phyloP scores from a whole-genome alignment of 2,797 vertebrate genomes.

The Xiphophorus birchmanni region DNA sequence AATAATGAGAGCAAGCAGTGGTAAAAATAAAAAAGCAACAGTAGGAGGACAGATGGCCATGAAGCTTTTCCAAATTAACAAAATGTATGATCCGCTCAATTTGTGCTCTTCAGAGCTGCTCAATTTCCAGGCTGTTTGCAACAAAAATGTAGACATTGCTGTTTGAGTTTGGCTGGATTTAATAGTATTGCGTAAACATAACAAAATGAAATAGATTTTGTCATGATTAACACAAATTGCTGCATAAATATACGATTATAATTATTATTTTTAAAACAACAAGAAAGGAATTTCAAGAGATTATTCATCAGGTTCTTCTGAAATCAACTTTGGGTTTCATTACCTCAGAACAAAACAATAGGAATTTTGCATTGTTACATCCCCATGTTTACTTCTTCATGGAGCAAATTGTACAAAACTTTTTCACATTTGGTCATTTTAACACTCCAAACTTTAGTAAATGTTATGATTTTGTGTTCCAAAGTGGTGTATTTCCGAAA shows the following conservation, averaged over 20 bases:
- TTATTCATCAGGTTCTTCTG: conserved; percentile 20
- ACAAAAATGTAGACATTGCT: conserved; percentile 22
- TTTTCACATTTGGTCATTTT: background rate
- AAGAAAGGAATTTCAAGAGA: conserved; percentile 4
- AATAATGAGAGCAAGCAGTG: conserved; percentile 12
- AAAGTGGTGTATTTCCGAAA: background rate
- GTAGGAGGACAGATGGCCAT: conserved; percentile 32
- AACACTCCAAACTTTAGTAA: background rate
- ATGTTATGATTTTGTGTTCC: background rate
- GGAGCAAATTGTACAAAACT: background rate
- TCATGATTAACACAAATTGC: conserved; percentile 33
- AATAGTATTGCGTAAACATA: background rate
- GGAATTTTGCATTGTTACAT: background rate
- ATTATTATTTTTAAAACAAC: conserved; percentile 23
- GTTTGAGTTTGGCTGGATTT: background rate
- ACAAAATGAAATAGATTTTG: background rate
- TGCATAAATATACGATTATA: conserved; percentile 24
- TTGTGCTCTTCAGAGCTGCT: conserved; percentile 28
- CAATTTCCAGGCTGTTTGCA: background rate
- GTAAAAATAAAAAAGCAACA: conserved; percentile 37
- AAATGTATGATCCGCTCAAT: conserved; percentile 45
- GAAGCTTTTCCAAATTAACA: conserved; percentile 15
- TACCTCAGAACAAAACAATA: background rate
- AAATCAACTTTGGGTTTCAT: background rate
- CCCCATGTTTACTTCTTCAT: background rate